Evolutionary conservation across 2,888 invertebrate species (phyloP).

Genomic region (Drosophila bunnanda): DNA sequence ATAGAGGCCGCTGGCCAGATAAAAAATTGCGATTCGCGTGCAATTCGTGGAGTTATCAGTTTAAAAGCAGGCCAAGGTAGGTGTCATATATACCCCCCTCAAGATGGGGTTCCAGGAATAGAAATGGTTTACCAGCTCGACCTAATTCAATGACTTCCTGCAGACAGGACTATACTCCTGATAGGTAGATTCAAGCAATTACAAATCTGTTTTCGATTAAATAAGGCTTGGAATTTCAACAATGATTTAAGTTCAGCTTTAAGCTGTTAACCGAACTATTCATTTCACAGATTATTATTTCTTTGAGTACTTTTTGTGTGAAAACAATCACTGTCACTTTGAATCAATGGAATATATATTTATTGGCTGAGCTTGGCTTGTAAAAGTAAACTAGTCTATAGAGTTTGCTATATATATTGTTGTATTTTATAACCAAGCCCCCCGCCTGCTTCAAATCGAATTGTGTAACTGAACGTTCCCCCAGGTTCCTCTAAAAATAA

Average conservation of each 20-base stretch:
- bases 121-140: not conserved
- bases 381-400: not conserved
- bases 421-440: not conserved
- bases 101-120: not conserved
- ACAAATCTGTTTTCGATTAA: too few species aligned
- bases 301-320: too few species aligned
- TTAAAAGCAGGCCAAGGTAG: not conserved
- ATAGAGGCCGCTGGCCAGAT: not conserved
- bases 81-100: not conserved
- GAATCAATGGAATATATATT: not conserved
- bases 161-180: not conserved
- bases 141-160: not conserved
- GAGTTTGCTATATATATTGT: not conserved
- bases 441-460: not conserved
- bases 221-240: too few species aligned
- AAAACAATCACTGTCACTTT: too few species aligned
- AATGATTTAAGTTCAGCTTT: too few species aligned
- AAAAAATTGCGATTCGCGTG: not conserved
- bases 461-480: not conserved
- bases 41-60: conserved; percentile 18
- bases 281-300: too few species aligned
- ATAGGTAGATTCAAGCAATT: too few species aligned
- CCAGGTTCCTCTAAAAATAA: not conserved
- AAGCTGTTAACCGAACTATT: too few species aligned
- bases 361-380: not conserved